Base-by-base conservation (phyloP, 2,113 vertebrate genomes). In the Salvator merianae region DNA sequence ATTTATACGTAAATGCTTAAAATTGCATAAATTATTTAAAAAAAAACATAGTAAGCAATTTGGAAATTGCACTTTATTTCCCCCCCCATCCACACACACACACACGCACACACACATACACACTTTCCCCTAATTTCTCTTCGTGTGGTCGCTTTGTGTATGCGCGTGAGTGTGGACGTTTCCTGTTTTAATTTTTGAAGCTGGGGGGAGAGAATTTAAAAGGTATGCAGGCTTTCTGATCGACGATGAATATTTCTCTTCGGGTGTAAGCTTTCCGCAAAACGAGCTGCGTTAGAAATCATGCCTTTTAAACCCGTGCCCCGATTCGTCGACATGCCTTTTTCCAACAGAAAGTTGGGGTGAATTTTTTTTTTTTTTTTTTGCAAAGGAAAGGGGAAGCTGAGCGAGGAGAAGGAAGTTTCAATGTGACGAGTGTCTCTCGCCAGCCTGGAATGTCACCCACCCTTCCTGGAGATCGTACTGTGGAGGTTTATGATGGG, bases 1-100 rank as follows among this genome's bases (percentile, higher is more conserved):
- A 99, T 99, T 98, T 99, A 99, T 99, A 99, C 98, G 98, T 97
- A 99, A 99, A 99, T 99, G 98, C 98, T 98, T 96, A 99, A 99
- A 99, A 99, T 99, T 99, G 98, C 98, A 99, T 99, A 99, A 98
- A 99, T 99, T 99, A 99, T 99, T 59, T 99, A 94, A 98, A 97
- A 98, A 98, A 98, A 97, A 98, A 91, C 95, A 95, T 94, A 97
- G 97, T 99, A 99, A 99, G 98, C 98, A 98, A 97, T 98, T 96
- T 96, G 95, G 96, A 94, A 72, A 91, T 94, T 95, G 94, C 63
- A 66, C 90, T 90, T 90, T 81, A 88, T 91, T 94, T 86, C 82
- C 86, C 30, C 47, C 7, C 2, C 1, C 5, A 26, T 63, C 26
- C 1, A 4, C n/a, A 87, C 91, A 53, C 50, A 9, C 10, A 9